Evolutionary conservation across 92 coral and sea anemone genomes (phyloP), one percentile per base, ranked within the genome.

Genomic region (Porites rus): DNA sequence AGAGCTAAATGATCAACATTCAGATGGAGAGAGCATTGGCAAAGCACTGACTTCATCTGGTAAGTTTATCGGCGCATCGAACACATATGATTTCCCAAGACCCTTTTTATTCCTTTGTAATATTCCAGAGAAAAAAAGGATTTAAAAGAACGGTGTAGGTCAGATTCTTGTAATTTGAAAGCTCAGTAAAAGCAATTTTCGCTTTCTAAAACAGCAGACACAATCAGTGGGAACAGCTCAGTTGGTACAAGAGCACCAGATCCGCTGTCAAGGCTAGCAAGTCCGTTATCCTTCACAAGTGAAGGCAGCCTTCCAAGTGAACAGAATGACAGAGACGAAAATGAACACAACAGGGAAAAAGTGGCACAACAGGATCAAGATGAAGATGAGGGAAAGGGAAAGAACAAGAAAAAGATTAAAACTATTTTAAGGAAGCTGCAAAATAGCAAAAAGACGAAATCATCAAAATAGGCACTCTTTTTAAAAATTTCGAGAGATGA

Each of bases 391-490:
- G 84, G 24, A 61, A 88, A 90, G 66, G 81, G 80, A 31, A 87
- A 89, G 76, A 91, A 76, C 70, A 91, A 84, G 76, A 91, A 91
- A 69, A 79, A 88, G 43, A 92, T 94, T 18, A 90, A 94, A 80
- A 94, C 91, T 61, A 94, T 94, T 72, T 90, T 92, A 74, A 92
- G 92, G 62, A 90, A 87, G 62, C 72, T 94, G 17, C 90, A 85
- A 58, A 75, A 85, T 43, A 66, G 88, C 62, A 85, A 85, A 50
- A 85, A 85, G 69, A 77, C 66, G 24, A 85, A 76, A 77, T 67
- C 82, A 1, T 63, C 87, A 20, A 83, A 83, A 64, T 83, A 82
- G 13, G 46, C 59, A 50, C 10, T 46, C 51, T 1, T 19, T 61
- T 5, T 46, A 61, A 19, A n/a, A 8, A 13, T 22, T 69, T 9